phyloP scores from a whole-genome alignment of 2,113 vertebrate species.

The Lagopus muta region DNA sequence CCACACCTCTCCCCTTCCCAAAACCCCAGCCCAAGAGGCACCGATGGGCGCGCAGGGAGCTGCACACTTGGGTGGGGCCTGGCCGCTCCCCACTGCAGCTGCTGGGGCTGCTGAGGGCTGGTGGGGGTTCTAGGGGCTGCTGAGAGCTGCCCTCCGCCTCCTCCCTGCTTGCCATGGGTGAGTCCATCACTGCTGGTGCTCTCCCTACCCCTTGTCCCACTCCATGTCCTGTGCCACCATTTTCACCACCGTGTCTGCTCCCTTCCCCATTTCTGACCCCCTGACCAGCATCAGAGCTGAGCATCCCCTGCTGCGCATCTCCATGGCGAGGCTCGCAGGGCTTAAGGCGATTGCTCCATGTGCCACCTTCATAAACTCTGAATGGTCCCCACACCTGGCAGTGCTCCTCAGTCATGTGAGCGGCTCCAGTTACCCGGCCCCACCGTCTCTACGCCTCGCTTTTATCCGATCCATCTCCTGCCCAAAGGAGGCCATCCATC shows the following conservation, averaged over 20 bases:
- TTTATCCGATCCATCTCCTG: background rate
- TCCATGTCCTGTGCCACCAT: background rate
- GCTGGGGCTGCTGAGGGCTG: too few relatives aligned
- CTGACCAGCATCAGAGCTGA: background rate
- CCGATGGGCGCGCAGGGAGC: background rate
- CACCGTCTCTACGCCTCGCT: accelerated
- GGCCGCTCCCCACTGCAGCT: background rate
- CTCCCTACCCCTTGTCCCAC: background rate
- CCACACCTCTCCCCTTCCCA: constrained; percentile 35
- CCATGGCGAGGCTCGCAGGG: accelerated
- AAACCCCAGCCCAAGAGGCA: background rate
- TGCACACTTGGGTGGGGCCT: background rate
- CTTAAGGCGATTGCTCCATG: background rate
- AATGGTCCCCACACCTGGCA: background rate
- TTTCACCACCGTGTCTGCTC: background rate
- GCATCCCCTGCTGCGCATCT: too few relatives aligned
- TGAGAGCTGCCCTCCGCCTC: background rate
- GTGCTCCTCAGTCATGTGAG: background rate
- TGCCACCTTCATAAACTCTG: background rate
- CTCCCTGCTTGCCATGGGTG: background rate
- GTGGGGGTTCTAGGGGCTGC: background rate
- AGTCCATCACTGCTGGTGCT: background rate
- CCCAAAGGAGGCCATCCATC: background rate
- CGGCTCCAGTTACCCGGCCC: background rate
- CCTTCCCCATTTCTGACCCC: background rate